These are phyloP conservation scores for Melieria omissa DNA, from an alignment of 2,888 invertebrate genomes.

Conservation along the genomic window DNA sequence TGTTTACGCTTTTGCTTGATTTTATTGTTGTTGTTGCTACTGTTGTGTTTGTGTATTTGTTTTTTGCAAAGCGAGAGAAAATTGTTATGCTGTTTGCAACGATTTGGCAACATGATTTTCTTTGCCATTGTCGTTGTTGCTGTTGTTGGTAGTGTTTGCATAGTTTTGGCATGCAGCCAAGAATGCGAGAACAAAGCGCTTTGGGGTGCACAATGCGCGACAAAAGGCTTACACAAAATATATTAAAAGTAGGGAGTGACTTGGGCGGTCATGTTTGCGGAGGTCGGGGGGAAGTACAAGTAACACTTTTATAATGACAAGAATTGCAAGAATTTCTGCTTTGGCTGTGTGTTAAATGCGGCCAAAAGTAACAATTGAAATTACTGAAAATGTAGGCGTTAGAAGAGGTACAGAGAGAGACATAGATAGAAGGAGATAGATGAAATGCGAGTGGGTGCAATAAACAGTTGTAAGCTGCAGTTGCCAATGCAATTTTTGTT, in stretches of 20 bases:
- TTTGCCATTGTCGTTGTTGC: conserved; percentile 1
- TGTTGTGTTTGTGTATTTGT: neutral
- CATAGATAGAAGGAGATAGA: neutral
- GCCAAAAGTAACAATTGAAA: conserved; percentile 19
- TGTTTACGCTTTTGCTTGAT: conserved; percentile 17
- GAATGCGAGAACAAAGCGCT: conserved; percentile 9
- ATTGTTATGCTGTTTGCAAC: conserved; percentile 26
- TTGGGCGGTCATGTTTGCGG: neutral
- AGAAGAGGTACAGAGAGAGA: neutral
- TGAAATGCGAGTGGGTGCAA: neutral
- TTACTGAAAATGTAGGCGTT: conserved; percentile 18
- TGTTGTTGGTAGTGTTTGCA: neutral
- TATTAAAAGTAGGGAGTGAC: neutral
- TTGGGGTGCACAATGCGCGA: conserved; percentile 1
- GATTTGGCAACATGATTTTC: conserved; percentile 21
- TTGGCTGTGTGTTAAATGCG: conserved; percentile 7
- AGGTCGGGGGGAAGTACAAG: conserved; percentile 13
- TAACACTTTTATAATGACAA: conserved; percentile 15
- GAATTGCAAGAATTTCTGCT: conserved; percentile 13
- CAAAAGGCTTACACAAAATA: conserved; percentile 25
- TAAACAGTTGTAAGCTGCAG: neutral
- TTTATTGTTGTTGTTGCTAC: neutral
- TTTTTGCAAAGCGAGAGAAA: neutral
- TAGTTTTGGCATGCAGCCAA: conserved; percentile 23
- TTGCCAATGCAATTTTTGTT: too few species aligned